A percentile compares a stretch with the other conserved stretches of the same genome.
Conservation (phyloP, 2,888 invertebrate genomes). For the Psococerastis gibbosa region DNA sequence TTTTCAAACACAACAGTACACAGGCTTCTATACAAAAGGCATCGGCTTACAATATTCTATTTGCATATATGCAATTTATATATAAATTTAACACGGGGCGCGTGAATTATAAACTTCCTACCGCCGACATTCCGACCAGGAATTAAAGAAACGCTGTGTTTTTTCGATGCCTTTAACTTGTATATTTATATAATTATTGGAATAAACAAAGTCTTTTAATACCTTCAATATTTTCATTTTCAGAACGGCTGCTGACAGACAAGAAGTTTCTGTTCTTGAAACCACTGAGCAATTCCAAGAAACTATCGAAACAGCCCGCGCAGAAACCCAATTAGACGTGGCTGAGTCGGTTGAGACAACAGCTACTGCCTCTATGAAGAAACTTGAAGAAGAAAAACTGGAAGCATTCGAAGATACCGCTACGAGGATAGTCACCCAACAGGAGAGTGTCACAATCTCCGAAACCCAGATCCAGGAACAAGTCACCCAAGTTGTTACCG, state of each 20-base stretch:
- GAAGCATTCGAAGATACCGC: conserved; percentile 23
- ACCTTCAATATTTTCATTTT: conserved; percentile 15
- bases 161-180: too few relatives aligned
- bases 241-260: conserved; percentile 31
- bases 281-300: conserved; percentile 34
- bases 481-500: conserved; percentile 20
- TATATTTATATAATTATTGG: too few relatives aligned
- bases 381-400: conserved; percentile 18
- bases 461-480: conserved; percentile 41
- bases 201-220: too few relatives aligned
- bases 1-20: conserved; percentile 6
- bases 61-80: too few relatives aligned
- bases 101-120: too few relatives aligned
- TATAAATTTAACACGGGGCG: too few relatives aligned
- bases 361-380: conserved; percentile 19
- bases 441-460: conserved; percentile 38
- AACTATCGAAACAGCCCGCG: conserved; percentile 23
- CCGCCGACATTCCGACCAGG: too few relatives aligned
- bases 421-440: conserved; percentile 33
- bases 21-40: too few relatives aligned
- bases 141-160: too few relatives aligned
- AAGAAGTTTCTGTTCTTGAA: conserved; percentile 35
- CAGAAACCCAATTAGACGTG: conserved; percentile 23
- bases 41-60: too few relatives aligned
- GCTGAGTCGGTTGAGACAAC: conserved; percentile 20